These are phyloP conservation scores for Drosophila hawaiiensis DNA, from an alignment of 2,888 invertebrate genomes.

Conservation along the genomic window DNA sequence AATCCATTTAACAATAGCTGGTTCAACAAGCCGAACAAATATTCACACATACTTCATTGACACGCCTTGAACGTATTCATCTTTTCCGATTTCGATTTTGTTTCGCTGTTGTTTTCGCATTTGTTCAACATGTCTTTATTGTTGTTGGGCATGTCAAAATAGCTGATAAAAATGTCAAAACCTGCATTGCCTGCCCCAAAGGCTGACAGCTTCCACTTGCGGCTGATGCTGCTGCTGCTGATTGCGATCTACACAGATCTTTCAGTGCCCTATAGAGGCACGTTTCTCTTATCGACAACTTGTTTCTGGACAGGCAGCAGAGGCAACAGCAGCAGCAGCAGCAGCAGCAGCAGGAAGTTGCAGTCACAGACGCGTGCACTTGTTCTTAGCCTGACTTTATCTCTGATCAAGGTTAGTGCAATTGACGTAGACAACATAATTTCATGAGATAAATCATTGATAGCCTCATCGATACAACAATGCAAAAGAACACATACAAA, in stretches of 20 bases:
- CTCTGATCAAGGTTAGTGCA: conserved; percentile 58
- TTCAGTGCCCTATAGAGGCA: conserved; percentile 51
- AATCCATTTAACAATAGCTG: conserved; percentile 34
- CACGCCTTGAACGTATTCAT: conserved; percentile 15
- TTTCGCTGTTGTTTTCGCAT: conserved; percentile 41
- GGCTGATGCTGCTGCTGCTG: conserved; percentile 12
- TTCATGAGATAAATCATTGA: conserved; percentile 61
- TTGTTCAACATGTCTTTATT: conserved; percentile 52
- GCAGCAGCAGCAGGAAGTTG: conserved; percentile 38
- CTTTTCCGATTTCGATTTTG: not conserved
- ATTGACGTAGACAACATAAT: conserved; percentile 73
- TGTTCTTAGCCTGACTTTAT: conserved; percentile 41
- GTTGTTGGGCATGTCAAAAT: conserved; percentile 45
- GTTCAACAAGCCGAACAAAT: conserved; percentile 33
- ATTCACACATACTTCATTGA: conserved; percentile 46
- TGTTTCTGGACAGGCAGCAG: conserved; percentile 31
- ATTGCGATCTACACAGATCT: conserved; percentile 55
- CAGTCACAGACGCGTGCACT: conserved; percentile 42
- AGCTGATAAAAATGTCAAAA: conserved; percentile 59
- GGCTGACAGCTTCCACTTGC: conserved; percentile 49
- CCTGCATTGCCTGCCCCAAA: conserved; percentile 38
- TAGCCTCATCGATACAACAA: conserved; percentile 12
- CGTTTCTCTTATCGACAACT: conserved; percentile 42
- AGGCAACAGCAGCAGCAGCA: not conserved
- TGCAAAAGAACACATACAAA: not conserved